phyloP scores from a whole-genome alignment of 1,140 invertebrate species.

The Diachasma alloeum region DNA sequence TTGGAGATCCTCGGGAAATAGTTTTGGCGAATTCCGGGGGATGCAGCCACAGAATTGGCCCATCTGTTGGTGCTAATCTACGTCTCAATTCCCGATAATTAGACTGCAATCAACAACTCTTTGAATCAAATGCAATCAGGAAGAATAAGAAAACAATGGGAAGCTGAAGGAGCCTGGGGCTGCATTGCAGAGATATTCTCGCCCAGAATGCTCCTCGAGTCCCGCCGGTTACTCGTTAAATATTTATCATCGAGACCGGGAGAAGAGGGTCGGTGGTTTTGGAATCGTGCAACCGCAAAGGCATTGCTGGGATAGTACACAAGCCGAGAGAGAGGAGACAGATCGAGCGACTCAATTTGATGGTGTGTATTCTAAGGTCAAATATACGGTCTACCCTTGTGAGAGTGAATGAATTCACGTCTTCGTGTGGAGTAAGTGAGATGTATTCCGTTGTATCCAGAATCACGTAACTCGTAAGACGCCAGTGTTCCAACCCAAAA shows the following conservation, averaged over 20 bases:
- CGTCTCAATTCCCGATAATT: neutral
- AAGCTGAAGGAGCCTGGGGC: neutral
- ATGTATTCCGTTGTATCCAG: neutral
- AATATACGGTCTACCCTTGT: neutral
- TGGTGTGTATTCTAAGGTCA: neutral
- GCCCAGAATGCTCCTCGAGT: neutral
- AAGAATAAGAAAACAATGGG: neutral
- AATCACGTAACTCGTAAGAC: constrained; percentile 28
- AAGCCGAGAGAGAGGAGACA: neutral
- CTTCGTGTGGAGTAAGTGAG: neutral
- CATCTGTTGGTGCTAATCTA: neutral
- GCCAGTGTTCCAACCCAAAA: constrained; percentile 27
- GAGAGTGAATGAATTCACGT: no score
- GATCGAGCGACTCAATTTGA: neutral
- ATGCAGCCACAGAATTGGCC: neutral
- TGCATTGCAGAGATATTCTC: neutral
- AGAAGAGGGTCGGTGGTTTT: constrained; percentile 2
- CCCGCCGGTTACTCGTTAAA: constrained; percentile 28
- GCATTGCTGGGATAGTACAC: neutral
- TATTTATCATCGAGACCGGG: constrained; percentile 15
- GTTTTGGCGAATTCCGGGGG: neutral
- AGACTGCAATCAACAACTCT: neutral
- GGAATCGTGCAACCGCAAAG: neutral
- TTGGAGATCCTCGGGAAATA: neutral
- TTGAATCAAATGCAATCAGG: neutral